phyloP scores from a whole-genome alignment of 2,888 invertebrate species.

The Campoplex capitator region DNA sequence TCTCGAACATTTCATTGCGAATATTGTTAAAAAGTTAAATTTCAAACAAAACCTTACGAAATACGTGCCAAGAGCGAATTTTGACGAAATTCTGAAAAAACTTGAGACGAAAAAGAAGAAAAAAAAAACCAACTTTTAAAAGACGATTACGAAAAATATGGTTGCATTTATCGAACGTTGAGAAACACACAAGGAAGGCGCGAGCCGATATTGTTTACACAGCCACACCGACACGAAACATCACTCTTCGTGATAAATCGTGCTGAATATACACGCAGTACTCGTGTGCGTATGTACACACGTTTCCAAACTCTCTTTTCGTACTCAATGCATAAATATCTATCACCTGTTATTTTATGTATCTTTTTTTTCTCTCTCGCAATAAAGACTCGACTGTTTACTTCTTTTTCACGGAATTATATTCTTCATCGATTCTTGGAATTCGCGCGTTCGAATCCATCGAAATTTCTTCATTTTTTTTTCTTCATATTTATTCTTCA shows the following conservation, averaged over 20 bases:
- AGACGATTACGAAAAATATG: neutral
- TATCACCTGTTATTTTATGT: conserved; percentile 43
- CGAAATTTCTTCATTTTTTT: no score
- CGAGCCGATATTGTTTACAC: conserved; percentile 46
- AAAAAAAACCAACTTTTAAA: neutral
- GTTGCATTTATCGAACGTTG: conserved; percentile 21
- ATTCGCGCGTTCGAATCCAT: no score
- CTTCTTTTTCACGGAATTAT: neutral
- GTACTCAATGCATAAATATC: conserved; percentile 10
- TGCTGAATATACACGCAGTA: conserved; percentile 2
- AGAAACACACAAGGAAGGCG: neutral
- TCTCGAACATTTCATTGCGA: neutral
- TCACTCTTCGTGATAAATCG: conserved; percentile 5
- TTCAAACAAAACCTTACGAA: neutral
- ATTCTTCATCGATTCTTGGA: neutral
- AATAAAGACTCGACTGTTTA: neutral
- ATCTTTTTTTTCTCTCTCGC: neutral
- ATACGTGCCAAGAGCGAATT: neutral
- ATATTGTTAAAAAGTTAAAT: neutral
- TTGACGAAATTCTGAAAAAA: neutral
- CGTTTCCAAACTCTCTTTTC: neutral
- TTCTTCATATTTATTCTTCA: no score
- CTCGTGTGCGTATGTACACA: neutral
- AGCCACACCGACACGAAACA: conserved; percentile 15
- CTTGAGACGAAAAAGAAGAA: neutral